Evolutionary conservation across 23 tunicate species (phyloP).

Genomic region (Clavelina lepadiformis): DNA sequence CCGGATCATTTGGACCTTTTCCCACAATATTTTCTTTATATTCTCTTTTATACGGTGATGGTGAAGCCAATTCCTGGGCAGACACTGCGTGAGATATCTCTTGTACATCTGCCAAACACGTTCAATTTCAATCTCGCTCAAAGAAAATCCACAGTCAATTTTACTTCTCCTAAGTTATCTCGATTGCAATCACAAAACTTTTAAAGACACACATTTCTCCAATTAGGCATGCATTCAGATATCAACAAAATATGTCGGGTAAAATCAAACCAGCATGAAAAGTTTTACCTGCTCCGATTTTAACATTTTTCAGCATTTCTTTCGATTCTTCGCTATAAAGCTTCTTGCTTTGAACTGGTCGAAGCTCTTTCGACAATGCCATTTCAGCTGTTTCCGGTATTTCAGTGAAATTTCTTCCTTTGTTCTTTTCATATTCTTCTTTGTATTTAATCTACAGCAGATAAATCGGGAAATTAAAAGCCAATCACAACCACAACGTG

Average conservation of each 20-base stretch:
- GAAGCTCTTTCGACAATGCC: slow-evolving; percentile 55
- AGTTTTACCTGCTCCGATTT: slow-evolving; percentile 61
- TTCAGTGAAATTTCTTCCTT: slow-evolving; percentile 22
- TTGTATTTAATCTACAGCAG: slow-evolving; percentile 39
- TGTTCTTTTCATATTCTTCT: slow-evolving; percentile 45
- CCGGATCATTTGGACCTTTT: slow-evolving; percentile 18
- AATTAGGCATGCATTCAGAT: too few species aligned
- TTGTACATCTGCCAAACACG: slow-evolving; percentile 21
- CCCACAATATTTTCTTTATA: slow-evolving; percentile 32
- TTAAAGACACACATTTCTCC: too few species aligned
- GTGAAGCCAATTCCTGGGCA: slow-evolving; percentile 11
- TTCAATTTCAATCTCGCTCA: too few species aligned
- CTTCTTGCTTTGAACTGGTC: slow-evolving; percentile 60
- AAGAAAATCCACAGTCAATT: too few species aligned
- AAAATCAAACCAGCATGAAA: too few species aligned
- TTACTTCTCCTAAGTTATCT: too few species aligned
- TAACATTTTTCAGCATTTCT: slow-evolving; percentile 33
- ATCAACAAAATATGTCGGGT: too few species aligned
- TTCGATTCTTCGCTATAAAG: slow-evolving; percentile 53
- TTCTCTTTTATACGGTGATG: slow-evolving; percentile 12
- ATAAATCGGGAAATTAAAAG: too few species aligned
- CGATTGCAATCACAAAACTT: too few species aligned
- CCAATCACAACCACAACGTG: too few species aligned
- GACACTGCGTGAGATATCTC: slow-evolving; percentile 30
- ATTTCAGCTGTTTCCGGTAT: slow-evolving; percentile 74